Evolutionary conservation across 2,113 vertebrate species (phyloP).

Genomic region (Apeltes quadracus): DNA sequence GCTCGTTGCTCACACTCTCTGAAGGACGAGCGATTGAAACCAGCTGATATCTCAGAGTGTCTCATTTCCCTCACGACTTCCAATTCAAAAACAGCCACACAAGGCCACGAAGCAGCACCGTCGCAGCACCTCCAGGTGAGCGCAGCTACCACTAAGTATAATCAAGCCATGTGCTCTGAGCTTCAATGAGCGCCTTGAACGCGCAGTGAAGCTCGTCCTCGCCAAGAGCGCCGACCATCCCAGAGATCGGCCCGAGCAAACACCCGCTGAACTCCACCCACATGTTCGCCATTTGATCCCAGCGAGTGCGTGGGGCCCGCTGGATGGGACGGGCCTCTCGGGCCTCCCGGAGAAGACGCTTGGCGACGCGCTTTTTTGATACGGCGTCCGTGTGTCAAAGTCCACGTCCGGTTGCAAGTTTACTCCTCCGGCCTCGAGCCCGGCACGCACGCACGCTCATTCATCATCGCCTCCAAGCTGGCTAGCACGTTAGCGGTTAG

Average conservation of each 20-base stretch:
- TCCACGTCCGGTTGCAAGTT: no score
- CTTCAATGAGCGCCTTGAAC: slow-evolving; percentile 35
- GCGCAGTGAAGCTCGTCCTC: slow-evolving; percentile 43
- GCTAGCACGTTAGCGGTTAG: slow-evolving; percentile 2
- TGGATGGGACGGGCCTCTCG: slow-evolving; percentile 49
- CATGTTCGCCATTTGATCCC: slow-evolving; percentile 71
- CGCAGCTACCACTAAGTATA: no score
- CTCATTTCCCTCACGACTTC: no score
- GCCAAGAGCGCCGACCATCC: slow-evolving; percentile 42
- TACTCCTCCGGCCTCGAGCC: background rate
- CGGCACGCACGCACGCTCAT: background rate
- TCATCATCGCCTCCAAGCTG: background rate
- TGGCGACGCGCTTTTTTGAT: no score
- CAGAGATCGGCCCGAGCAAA: slow-evolving; percentile 42
- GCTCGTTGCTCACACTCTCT: background rate
- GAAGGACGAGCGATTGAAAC: no score
- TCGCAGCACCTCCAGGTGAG: no score
- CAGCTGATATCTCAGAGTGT: background rate
- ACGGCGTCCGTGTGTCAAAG: no score
- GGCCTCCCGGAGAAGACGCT: no score
- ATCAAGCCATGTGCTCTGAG: no score
- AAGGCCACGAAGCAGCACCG: no score
- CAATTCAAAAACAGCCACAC: no score
- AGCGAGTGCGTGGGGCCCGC: no score
- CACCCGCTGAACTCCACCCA: slow-evolving; percentile 65